phyloP scores from a whole-genome alignment of 2,888 invertebrate genomes.

The Pachliopta kotzebuea region DNA sequence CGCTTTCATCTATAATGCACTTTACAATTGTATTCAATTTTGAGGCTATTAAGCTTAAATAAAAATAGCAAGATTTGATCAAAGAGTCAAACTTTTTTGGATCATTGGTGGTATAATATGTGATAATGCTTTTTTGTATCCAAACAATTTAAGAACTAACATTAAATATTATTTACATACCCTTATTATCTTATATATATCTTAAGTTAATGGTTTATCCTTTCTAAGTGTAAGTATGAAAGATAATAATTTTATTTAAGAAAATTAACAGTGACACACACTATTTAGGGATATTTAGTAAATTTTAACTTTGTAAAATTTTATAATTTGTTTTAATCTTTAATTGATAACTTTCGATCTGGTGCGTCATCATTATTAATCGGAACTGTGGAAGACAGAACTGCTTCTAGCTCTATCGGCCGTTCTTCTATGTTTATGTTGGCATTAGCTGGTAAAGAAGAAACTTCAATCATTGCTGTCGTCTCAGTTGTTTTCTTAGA shows the following conservation, averaged over 20 bases:
- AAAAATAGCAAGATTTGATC: no score
- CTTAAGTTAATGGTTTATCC: no score
- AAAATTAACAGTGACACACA: not conserved
- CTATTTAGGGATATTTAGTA: not conserved
- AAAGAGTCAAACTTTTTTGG: no score
- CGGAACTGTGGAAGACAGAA: conserved; percentile 57
- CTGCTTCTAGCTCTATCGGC: conserved; percentile 60
- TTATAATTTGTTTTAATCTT: not conserved
- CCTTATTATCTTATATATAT: no score
- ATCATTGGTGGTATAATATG: no score
- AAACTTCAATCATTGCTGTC: conserved; percentile 20
- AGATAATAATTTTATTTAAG: not conserved
- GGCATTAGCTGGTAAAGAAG: conserved; percentile 35
- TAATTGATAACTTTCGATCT: conserved; percentile 11
- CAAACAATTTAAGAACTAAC: no score
- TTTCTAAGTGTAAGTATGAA: not conserved
- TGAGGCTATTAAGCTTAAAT: no score
- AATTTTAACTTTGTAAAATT: not conserved
- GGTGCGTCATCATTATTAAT: conserved; percentile 28
- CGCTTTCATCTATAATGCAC: no score
- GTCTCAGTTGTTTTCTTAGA: conserved; percentile 31
- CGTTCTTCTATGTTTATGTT: conserved; percentile 42
- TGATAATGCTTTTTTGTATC: no score
- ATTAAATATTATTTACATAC: no score
- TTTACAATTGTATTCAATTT: no score